Base-by-base conservation (phyloP, 2,888 invertebrate genomes). In the Apantesis nais region DNA sequence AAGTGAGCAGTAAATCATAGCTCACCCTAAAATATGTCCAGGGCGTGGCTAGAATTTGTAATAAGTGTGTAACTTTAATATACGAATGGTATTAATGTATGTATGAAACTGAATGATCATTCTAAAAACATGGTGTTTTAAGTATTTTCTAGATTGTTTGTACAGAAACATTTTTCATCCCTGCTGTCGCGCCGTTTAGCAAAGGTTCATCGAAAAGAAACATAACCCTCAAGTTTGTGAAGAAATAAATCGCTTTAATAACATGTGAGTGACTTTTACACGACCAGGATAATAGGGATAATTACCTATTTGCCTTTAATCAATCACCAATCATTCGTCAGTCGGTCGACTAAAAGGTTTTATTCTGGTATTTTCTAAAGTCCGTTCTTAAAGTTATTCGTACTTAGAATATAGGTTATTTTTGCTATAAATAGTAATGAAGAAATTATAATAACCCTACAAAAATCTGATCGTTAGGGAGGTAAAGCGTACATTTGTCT, bases 1-100 rank as follows among this genome's bases (percentile, higher is more conserved):
- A 89, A 90, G 85, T 83, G 83, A 83, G 80, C 78, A 85, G 81
- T 89, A 90, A 89, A 88, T 90, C 89, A 90, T 86, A 86, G 73
- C 88, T 83, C 88, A 81, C 90, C 90, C 89, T 85, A 85, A 85
- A 85, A 85, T 82, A 85, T 82, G 82, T 78, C 67, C 77, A 75
- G 80, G 88, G 87, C 77, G 89, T 84, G 87, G 78, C 71, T 73
- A 64, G 77, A 80, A 82, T 81, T 77, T 83, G 84, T 81, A 78
- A 79, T 75, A 67, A 74, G 76, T 77, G 71, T 73, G 73, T 61
- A 61, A 19, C 25, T 22, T 55, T 25, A 55, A 55, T 14, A n/a
- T 25, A 55, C 4, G 25, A 39, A 63, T 41, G 14, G 25, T 39
- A 62, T n/a, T 19, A 37, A n/a, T 37, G 11, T 37, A n/a, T 2